Conservation (phyloP, 1,140 invertebrate genomes). For the Mya arenaria region DNA sequence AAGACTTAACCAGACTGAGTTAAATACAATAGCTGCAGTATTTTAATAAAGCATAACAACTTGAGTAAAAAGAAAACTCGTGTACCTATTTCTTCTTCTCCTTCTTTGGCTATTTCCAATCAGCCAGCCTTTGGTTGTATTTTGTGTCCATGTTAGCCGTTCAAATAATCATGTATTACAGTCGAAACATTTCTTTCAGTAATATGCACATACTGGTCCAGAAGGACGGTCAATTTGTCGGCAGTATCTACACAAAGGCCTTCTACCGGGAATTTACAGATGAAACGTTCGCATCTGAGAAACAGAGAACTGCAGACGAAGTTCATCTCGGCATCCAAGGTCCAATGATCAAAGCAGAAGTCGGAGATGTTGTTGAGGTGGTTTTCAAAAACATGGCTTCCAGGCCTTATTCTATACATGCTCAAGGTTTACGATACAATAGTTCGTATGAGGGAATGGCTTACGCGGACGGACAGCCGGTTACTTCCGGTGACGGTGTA, state of each 20-base stretch:
- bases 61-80: no score
- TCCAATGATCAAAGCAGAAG: constrained; percentile 71
- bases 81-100: no score
- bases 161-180: no score
- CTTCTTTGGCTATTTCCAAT: no score
- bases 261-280: constrained; percentile 75
- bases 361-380: constrained; percentile 69
- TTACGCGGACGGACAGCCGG: constrained; percentile 23
- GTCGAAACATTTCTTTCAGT: no score
- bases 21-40: no score
- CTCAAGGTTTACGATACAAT: constrained; percentile 56
- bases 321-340: constrained; percentile 71
- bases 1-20: no score
- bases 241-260: constrained; percentile 71
- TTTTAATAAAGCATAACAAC: no score
- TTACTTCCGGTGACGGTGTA: neutral
- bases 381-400: constrained; percentile 63
- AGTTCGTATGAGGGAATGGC: constrained; percentile 61
- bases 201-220: constrained; percentile 23
- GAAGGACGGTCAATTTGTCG: constrained; percentile 60
- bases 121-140: no score
- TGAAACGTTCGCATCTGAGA: constrained; percentile 53
- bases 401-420: constrained; percentile 61
- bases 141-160: no score
- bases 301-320: constrained; percentile 49